These are phyloP conservation scores for Micromussa lordhowensis DNA, from an alignment of 92 coral and sea anemone species.

Conservation along the genomic window DNA sequence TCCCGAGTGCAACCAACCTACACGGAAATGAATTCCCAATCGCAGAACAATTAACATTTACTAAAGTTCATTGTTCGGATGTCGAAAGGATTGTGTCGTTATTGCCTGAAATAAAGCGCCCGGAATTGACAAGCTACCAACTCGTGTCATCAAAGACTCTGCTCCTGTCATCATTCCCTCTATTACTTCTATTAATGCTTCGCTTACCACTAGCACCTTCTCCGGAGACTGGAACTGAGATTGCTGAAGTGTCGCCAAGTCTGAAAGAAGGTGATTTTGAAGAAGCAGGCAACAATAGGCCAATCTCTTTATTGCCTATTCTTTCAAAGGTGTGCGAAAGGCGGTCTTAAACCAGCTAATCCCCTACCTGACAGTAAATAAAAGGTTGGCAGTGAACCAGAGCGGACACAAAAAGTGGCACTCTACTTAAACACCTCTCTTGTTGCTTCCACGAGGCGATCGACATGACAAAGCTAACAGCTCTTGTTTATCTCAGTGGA, in stretches of 20 bases:
- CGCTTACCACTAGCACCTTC: background rate
- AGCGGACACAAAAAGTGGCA: constrained; percentile 58
- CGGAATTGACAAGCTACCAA: constrained; percentile 34
- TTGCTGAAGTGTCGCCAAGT: constrained; percentile 27
- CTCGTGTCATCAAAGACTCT: constrained; percentile 42
- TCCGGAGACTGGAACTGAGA: constrained; percentile 34
- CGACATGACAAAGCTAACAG: constrained; percentile 13
- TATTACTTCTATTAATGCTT: constrained; percentile 14
- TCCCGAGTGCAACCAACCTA: too few relatives aligned
- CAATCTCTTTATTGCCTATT: constrained; percentile 16
- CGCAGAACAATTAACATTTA: too few relatives aligned
- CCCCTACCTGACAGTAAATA: constrained; percentile 39
- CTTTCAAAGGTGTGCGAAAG: background rate
- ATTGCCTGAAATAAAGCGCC: too few relatives aligned
- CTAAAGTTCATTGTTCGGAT: constrained; percentile 29
- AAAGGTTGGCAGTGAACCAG: constrained; percentile 39
- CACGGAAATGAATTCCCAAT: too few relatives aligned
- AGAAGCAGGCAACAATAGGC: constrained; percentile 34
- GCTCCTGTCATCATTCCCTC: constrained; percentile 44
- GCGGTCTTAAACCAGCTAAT: constrained; percentile 32
- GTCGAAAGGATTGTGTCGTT: constrained; percentile 20
- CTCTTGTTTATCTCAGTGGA: constrained; percentile 44
- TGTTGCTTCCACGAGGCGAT: constrained; percentile 41
- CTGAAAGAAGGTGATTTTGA: constrained; percentile 23
- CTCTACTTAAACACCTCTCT: constrained; percentile 55